These are phyloP conservation scores for Aleiodes sp. DNA, from an alignment of 1,140 invertebrate genomes.

Conservation along the genomic window DNA sequence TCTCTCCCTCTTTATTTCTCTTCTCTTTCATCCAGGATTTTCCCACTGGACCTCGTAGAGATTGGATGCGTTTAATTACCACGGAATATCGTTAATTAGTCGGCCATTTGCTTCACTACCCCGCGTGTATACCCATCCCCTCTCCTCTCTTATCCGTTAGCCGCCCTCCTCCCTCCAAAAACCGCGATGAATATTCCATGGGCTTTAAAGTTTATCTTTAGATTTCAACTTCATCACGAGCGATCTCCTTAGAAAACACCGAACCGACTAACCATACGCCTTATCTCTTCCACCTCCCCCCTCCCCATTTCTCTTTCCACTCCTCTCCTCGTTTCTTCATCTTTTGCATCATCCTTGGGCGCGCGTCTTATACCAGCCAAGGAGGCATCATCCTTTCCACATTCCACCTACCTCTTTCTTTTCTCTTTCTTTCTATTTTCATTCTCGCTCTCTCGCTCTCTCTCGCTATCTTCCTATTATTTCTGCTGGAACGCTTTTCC, in stretches of 20 bases:
- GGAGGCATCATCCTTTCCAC: not conserved
- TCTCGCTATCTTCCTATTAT: not conserved
- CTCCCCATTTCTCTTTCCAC: not conserved
- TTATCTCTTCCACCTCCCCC: slow-evolving; percentile 10
- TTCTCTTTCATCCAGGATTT: slow-evolving; percentile 25
- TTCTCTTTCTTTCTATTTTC: not conserved
- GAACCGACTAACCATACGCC: slow-evolving; percentile 30
- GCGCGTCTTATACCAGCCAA: not conserved
- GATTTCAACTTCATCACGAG: slow-evolving; percentile 44
- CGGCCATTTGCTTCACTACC: slow-evolving; percentile 31
- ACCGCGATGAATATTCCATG: slow-evolving; percentile 20
- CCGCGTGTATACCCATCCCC: not conserved
- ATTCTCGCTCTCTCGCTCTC: not conserved
- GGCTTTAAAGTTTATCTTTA: slow-evolving; percentile 46
- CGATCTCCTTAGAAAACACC: slow-evolving; percentile 52
- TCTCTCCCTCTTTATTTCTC: slow-evolving; percentile 11
- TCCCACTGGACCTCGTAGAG: slow-evolving; percentile 32
- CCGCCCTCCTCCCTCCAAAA: not conserved
- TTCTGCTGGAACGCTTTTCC: slow-evolving; percentile 8
- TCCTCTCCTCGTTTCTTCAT: slow-evolving; percentile 1
- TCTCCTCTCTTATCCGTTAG: not conserved
- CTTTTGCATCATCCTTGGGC: too few relatives aligned
- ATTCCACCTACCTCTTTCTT: not conserved
- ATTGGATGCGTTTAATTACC: slow-evolving; percentile 60
- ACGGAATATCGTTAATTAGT: slow-evolving; percentile 65